Evolutionary conservation across 2,797 vertebrate genomes (phyloP), one percentile per base, ranked within the genome.

Genomic region (Cyprinodon diabolis): DNA sequence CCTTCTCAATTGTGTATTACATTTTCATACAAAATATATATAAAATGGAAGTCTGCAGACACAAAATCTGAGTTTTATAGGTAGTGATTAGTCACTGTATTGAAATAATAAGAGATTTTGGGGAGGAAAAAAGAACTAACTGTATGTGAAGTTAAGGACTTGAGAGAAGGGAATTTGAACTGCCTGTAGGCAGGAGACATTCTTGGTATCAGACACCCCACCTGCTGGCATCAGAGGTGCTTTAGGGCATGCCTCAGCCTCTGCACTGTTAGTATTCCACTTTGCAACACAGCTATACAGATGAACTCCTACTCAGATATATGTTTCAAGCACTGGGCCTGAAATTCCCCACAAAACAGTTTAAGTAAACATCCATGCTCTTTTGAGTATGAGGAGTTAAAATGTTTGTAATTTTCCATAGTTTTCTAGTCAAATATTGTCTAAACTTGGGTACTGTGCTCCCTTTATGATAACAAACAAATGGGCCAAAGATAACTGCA

Each of bases 1-100:
- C 52, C 52, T n/a, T 54, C 8, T n/a, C 52, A 21, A 11, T 3
- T n/a, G 21, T n/a, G 4, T 54, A 10, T 19, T n/a, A n/a, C 21
- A 3, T 54, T 21, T 8, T 54, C 52, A n/a, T 6, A n/a, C 21
- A 8, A 21, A 54, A 54, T 43, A 6, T 43, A 19, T 43, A 4
- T 1, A 63, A 21, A 63, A 63, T 10, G 21, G 9, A 43, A 21
- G 35, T 43, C 19, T n/a, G 43, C 17, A 40, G 19, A 63, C 40
- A 10, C 37, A 43, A 63, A 19, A n/a, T 63, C 1, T 12, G 9
- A 63, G 43, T n/a, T 43, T 40, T 43, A 63, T 43, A 11, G 21
- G 35, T 91, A 90, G 89, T 86, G 84, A 93, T 93, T 87, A 63
- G 10, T 4, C 60, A 63, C 37, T 63, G 37, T 90, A 90, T 92